Conservation (phyloP, 2,888 invertebrate genomes). For the Cabera pusaria region DNA sequence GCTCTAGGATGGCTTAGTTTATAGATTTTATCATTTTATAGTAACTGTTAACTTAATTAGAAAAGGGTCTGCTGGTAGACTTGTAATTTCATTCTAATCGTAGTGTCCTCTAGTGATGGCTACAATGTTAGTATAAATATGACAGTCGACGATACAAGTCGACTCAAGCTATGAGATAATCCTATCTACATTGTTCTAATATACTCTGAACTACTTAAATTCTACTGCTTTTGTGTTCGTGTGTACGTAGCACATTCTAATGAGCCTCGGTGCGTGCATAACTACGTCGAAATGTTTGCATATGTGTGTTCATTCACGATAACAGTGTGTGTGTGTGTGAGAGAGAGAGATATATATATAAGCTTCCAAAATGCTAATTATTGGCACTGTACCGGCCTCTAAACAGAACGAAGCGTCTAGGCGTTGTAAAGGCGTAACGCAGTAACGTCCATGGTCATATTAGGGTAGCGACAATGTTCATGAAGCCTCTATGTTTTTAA, state of each 20-base stretch:
- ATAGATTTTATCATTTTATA: no score
- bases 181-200: slow-evolving; percentile 14
- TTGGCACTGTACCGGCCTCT: slow-evolving; percentile 10
- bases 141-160: slow-evolving; percentile 4
- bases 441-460: slow-evolving; percentile 31
- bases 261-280: slow-evolving; percentile 16
- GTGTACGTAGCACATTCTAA: slow-evolving; percentile 11
- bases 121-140: slow-evolving; percentile 8
- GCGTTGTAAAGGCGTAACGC: slow-evolving; percentile 24
- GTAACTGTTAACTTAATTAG: no score
- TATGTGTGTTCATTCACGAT: slow-evolving; percentile 17
- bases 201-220: slow-evolving; percentile 10
- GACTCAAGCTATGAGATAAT: slow-evolving; percentile 7
- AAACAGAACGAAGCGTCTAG: slow-evolving; percentile 36
- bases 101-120: slow-evolving; percentile 10
- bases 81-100: no score
- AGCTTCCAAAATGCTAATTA: no score
- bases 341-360: no score
- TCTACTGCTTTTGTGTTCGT: slow-evolving; percentile 12
- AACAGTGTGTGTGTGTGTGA: slow-evolving; percentile 3
- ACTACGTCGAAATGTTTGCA: slow-evolving; percentile 12
- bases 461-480: slow-evolving; percentile 53
- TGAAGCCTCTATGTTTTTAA: slow-evolving; percentile 62
- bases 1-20: no score
- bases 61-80: no score